Percentiles rank a stretch among this genome's conserved stretches.
Evolutionary conservation across 2,888 invertebrate genomes (phyloP).

Genomic region (Nemoura dubitans): DNA sequence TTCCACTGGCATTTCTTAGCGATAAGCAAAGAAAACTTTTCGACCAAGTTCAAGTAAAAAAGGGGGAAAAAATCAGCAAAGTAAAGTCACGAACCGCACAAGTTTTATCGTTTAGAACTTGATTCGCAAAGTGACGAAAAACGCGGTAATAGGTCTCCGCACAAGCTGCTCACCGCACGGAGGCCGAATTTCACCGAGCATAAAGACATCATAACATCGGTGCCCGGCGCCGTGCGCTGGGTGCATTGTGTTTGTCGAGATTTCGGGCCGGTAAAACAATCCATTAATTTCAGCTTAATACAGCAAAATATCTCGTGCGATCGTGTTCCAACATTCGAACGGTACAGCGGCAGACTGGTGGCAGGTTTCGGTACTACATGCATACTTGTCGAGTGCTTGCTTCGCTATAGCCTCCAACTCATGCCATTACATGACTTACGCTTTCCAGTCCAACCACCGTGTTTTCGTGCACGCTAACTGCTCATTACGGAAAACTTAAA

Average conservation of each 20-base stretch:
- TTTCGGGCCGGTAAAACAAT: neutral
- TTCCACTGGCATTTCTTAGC: neutral
- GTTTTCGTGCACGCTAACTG: neutral
- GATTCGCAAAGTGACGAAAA: neutral
- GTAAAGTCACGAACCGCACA: neutral
- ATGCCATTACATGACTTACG: conserved; percentile 12
- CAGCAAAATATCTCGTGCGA: neutral
- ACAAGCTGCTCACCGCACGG: neutral
- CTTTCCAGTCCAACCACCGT: neutral
- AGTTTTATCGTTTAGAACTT: neutral
- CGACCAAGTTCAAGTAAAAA: neutral
- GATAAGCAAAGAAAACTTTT: neutral
- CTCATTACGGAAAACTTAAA: conserved; percentile 12
- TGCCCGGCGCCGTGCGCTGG: neutral
- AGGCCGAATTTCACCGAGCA: neutral
- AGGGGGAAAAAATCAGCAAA: neutral
- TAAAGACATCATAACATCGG: neutral
- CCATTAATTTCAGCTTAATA: neutral
- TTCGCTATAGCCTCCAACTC: neutral
- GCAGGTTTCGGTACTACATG: neutral
- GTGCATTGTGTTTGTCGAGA: neutral
- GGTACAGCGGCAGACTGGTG: too few relatives aligned
- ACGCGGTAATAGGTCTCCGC: neutral
- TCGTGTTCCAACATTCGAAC: neutral
- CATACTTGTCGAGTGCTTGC: neutral